Conservation (phyloP, 2,888 invertebrate genomes). For the Tetranychus truncatus region DNA sequence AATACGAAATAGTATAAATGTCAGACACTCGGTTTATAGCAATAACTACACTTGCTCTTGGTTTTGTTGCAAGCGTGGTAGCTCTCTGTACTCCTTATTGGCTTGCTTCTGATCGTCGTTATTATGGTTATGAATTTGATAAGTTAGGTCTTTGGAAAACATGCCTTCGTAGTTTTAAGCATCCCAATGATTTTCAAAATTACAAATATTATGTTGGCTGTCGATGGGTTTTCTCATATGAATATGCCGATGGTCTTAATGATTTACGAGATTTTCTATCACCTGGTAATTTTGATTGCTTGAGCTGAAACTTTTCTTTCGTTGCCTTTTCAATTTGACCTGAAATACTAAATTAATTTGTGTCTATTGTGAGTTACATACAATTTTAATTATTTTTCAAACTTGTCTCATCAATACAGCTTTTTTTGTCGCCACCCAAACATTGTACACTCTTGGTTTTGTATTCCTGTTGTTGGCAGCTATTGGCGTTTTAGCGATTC, state of each 20-base stretch:
- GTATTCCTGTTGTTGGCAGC: constrained; percentile 55
- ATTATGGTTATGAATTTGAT: constrained; percentile 70
- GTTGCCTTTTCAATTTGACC: neutral
- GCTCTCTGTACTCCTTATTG: constrained; percentile 85
- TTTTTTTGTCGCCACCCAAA: constrained; percentile 85
- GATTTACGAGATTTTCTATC: constrained; percentile 25
- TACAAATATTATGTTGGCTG: constrained; percentile 82
- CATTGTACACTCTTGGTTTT: constrained; percentile 75
- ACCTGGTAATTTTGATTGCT: constrained; percentile 22
- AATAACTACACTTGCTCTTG: constrained; percentile 46
- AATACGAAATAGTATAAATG: constrained; percentile 7
- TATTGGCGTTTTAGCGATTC: constrained; percentile 42
- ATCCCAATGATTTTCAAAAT: constrained; percentile 59
- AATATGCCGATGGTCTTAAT: constrained; percentile 22
- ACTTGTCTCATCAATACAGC: constrained; percentile 37
- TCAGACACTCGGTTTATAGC: constrained; percentile 22
- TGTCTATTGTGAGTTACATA: neutral
- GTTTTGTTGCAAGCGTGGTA: constrained; percentile 60
- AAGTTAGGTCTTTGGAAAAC: constrained; percentile 82
- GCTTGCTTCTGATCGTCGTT: constrained; percentile 63
- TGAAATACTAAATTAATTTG: neutral
- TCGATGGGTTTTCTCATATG: constrained; percentile 66
- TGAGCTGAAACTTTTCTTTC: neutral
- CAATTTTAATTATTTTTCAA: too few species aligned
- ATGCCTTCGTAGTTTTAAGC: constrained; percentile 73